Evolutionary conservation across 2,113 vertebrate genomes (phyloP).

Genomic region (Anhinga anhinga): DNA sequence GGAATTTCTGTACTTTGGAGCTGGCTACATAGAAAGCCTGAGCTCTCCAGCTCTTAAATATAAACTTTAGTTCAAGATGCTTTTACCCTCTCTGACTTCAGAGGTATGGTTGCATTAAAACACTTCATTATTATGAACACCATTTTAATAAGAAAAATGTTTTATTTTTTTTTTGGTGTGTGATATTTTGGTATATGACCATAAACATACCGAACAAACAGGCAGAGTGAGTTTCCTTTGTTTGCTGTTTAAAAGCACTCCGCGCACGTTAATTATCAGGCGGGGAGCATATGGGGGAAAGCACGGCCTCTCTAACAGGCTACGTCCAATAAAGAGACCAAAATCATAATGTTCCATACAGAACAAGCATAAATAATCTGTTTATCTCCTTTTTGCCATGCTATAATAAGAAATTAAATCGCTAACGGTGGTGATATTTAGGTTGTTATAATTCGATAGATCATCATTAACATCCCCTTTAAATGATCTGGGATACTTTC

Average conservation of each 20-base stretch:
- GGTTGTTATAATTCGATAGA: slow-evolving; percentile 16
- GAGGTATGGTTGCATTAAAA: background rate
- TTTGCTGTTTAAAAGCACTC: background rate
- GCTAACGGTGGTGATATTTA: background rate
- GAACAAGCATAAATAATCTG: slow-evolving; percentile 41
- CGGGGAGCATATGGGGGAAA: background rate
- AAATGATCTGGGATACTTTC: slow-evolving; percentile 33
- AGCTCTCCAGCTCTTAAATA: background rate
- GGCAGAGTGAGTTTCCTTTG: background rate
- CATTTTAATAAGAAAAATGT: background rate
- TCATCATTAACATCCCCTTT: slow-evolving; percentile 26
- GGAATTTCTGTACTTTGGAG: background rate
- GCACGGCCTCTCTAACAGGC: background rate
- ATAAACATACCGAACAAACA: background rate
- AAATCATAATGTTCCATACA: background rate
- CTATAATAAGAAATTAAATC: slow-evolving; percentile 15
- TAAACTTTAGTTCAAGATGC: background rate
- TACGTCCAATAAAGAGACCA: background rate
- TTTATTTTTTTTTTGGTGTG: background rate
- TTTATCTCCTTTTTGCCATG: slow-evolving; percentile 29
- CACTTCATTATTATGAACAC: background rate
- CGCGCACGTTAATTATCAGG: background rate
- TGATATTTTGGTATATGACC: background rate
- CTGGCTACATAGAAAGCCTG: background rate
- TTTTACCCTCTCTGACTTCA: background rate